Percentiles rank a stretch among this genome's conserved stretches.
Evolutionary conservation across 2,797 vertebrate species (phyloP).

Genomic region (Pterois miles): DNA sequence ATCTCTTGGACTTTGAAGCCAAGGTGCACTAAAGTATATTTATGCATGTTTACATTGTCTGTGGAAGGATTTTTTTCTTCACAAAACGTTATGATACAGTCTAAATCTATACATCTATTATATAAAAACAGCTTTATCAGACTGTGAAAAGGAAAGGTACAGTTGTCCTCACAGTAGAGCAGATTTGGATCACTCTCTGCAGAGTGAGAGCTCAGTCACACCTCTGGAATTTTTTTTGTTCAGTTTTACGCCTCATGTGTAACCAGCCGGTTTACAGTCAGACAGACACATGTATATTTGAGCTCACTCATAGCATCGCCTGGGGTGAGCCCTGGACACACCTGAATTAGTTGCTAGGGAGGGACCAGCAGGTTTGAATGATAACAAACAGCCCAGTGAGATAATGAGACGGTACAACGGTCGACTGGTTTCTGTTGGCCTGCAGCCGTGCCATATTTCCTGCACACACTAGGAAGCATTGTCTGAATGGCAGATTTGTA

Average conservation of each 20-base stretch:
- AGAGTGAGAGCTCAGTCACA: conserved; percentile 34
- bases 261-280: conserved; percentile 26
- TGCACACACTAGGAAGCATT: neutral
- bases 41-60: neutral
- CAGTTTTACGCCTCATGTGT: conserved; percentile 21
- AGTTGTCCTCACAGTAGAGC: neutral
- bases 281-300: neutral
- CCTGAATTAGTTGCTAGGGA: conserved; percentile 67
- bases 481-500: neutral
- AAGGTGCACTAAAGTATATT: neutral
- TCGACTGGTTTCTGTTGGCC: conserved; percentile 68
- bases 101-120: neutral
- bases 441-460: neutral
- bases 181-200: neutral
- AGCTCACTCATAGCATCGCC: conserved; percentile 43
- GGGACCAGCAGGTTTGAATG: conserved; percentile 50
- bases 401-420: conserved; percentile 27
- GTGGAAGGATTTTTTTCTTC: neutral
- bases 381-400: conserved; percentile 55
- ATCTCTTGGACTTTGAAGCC: conserved; percentile 47
- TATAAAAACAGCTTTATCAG: neutral
- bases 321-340: conserved; percentile 58
- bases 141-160: neutral
- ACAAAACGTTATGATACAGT: neutral
- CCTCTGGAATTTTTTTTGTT: neutral